phyloP scores from a whole-genome alignment of 1,140 invertebrate genomes.

The Philaenus spumarius region DNA sequence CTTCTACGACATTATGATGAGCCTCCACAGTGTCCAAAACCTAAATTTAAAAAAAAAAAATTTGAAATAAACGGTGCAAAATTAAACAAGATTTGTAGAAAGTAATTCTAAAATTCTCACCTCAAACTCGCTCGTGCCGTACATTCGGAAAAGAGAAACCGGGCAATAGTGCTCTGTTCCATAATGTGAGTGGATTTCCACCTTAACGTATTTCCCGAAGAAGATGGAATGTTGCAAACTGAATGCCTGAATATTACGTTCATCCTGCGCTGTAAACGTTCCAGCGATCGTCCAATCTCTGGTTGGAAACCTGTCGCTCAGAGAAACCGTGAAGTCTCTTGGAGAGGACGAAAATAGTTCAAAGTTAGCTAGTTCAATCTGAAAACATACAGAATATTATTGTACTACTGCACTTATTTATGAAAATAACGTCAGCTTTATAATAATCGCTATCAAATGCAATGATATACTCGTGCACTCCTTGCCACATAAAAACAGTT shows the following conservation, averaged over 20 bases:
- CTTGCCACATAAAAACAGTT: no score
- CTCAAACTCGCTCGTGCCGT: slow-evolving; percentile 87
- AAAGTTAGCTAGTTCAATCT: slow-evolving; percentile 93
- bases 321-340: slow-evolving; percentile 77
- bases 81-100: no score
- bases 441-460: no score
- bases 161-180: slow-evolving; percentile 97
- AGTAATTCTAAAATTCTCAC: slow-evolving; percentile 48
- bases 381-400: no score
- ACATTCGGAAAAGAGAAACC: slow-evolving; percentile 83
- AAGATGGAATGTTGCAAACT: slow-evolving; percentile 64
- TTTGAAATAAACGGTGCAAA: no score
- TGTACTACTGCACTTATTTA: no score
- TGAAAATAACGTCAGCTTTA: no score
- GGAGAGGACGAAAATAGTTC: slow-evolving; percentile 97
- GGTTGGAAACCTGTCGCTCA: slow-evolving; percentile 86
- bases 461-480: no score
- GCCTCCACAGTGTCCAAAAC: slow-evolving; percentile 64
- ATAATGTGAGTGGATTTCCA: slow-evolving; percentile 89
- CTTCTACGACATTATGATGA: slow-evolving; percentile 36
- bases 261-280: slow-evolving; percentile 79
- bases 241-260: slow-evolving; percentile 83
- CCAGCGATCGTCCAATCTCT: slow-evolving; percentile 88
- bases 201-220: slow-evolving; percentile 91
- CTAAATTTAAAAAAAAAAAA: slow-evolving; percentile 12